phyloP scores from a whole-genome alignment of 2,888 invertebrate species.

The Coelopa pilipes region DNA sequence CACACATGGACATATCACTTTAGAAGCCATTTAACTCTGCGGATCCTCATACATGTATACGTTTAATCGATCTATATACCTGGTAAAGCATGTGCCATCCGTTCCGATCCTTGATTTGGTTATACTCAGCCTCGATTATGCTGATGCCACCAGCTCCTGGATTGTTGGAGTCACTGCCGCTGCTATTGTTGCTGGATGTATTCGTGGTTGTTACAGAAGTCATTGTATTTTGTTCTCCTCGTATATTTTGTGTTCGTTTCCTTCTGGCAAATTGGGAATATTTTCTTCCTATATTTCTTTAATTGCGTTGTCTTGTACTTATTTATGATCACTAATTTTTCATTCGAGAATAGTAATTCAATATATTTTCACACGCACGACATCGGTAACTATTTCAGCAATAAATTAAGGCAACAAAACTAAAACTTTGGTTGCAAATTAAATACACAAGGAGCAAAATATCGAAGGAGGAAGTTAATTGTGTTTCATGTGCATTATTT shows the following conservation, averaged over 20 bases:
- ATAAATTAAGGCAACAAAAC: slow-evolving; percentile 13
- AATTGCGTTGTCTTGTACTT: not conserved
- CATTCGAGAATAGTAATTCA: not conserved
- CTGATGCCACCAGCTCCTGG: slow-evolving; percentile 36
- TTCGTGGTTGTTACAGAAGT: slow-evolving; percentile 28
- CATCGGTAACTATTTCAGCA: not conserved
- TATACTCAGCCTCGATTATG: slow-evolving; percentile 77
- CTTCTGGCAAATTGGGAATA: not conserved
- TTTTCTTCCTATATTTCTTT: too few relatives aligned
- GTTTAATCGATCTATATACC: slow-evolving; percentile 67
- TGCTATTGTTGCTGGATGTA: slow-evolving; percentile 12
- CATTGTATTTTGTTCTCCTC: slow-evolving; percentile 3
- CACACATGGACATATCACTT: not conserved
- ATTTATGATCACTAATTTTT: not conserved
- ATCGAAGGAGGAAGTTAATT: slow-evolving; percentile 11
- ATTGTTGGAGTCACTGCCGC: slow-evolving; percentile 5
- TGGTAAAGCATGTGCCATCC: slow-evolving; percentile 80
- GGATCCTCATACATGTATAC: not conserved
- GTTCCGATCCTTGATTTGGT: slow-evolving; percentile 75
- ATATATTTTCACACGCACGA: slow-evolving; percentile 17
- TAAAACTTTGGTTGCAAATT: not conserved
- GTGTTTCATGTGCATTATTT: slow-evolving; percentile 4
- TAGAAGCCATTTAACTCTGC: not conserved
- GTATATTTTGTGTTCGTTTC: not conserved
- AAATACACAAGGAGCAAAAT: slow-evolving; percentile 11